These are phyloP conservation scores for Megathymus violae DNA, from an alignment of 1,140 invertebrate species.

Conservation along the genomic window DNA sequence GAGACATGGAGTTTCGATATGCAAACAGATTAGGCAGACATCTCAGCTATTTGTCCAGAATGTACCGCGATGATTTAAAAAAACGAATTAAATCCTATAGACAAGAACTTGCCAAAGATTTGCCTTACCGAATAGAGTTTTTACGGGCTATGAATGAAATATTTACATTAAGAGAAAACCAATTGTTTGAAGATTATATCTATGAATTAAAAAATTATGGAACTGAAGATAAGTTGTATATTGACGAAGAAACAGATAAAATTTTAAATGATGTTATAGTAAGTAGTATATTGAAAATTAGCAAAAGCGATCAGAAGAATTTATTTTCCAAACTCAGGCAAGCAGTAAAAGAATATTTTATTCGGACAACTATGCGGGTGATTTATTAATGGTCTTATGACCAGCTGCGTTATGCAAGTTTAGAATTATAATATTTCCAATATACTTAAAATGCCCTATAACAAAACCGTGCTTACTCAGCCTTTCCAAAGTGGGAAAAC, in stretches of 20 bases:
- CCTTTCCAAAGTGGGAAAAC: too few relatives aligned
- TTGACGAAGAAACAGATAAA: constrained; percentile 55
- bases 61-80: constrained; percentile 51
- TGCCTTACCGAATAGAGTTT: constrained; percentile 43
- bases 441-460: too few relatives aligned
- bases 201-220: constrained; percentile 55
- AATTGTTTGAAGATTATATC: constrained; percentile 58
- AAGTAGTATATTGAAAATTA: constrained; percentile 45
- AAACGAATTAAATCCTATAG: constrained; percentile 45
- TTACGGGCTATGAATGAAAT: constrained; percentile 53
- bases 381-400: too few relatives aligned
- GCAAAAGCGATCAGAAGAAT: constrained; percentile 37
- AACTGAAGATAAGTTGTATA: constrained; percentile 43
- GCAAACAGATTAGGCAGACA: constrained; percentile 49
- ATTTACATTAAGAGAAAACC: constrained; percentile 52
- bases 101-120: constrained; percentile 45
- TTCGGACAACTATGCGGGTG: constrained; percentile 2
- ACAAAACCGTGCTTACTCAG: too few relatives aligned
- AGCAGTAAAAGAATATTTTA: constrained; percentile 58
- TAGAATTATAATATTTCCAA: too few relatives aligned
- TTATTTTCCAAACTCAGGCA: constrained; percentile 49
- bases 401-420: too few relatives aligned
- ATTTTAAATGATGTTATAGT: constrained; percentile 54
- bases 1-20: constrained; percentile 39
- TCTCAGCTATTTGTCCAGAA: constrained; percentile 47